Base-by-base conservation (phyloP, 2,113 vertebrate species). In the Cochlearius cochlearius region DNA sequence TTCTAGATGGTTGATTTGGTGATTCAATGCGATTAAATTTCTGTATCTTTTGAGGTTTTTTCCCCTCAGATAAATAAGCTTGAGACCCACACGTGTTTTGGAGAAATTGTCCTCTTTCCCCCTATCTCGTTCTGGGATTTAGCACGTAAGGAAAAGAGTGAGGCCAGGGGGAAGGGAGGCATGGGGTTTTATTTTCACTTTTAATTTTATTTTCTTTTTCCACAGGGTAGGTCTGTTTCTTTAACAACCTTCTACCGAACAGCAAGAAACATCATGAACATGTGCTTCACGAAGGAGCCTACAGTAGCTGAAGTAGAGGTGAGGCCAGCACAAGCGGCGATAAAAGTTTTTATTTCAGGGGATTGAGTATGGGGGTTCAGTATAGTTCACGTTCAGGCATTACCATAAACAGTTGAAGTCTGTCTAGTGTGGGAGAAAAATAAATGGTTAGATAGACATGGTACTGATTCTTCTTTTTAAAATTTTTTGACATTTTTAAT, bases 161-260 rank as follows among this genome's bases (percentile, higher is more conserved):
- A 38, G 16, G 20, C 32, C 2, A 1, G 8, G 13, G 56, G 20
- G 19, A 27, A 55, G 8, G 15, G 32, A 74, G 13, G 15, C 2
- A 1, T 3, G 1, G 2, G 4, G 73, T 82, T 59, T 55, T 15
- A 32, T 53, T 89, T 91, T 69, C 81, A 66, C 27, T 86, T 88
- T 32, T 56, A 69, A 68, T 71, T 94, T 41, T 91, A 15, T 86
- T 78, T 94, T 88, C 34, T 92, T 96, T 64, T 86, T 94, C 98
- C 98, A 62, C 98, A 99, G 99, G 99, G 99, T 98, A 99, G 99
- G 97, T 99, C 99, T 38, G 99, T 99, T 98, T 99, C 99, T 94
- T 98, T 99, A 98, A 99, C 99, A 80, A 99, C 99, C 92, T 99
- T 99, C 98, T 99, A 99, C 98, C 99, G 99, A 98, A 99, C 99